phyloP scores from a whole-genome alignment of 53 echinoderm and acorn worm species.

The Crossaster papposus region DNA sequence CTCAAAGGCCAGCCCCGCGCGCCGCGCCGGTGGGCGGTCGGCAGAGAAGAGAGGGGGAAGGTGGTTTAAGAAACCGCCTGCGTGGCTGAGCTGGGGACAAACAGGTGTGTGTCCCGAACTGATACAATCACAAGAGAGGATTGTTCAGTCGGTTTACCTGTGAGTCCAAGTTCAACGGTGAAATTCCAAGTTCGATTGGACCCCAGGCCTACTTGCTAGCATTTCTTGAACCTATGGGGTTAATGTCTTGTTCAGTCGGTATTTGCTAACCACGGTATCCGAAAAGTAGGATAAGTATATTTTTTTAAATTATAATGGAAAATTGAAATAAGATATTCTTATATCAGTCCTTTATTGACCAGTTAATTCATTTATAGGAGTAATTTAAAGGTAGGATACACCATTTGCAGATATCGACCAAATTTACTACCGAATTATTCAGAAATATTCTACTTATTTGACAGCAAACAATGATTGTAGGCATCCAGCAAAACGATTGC shows the following conservation, averaged over 20 bases:
- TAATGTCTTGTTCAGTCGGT: neutral
- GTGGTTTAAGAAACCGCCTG: neutral
- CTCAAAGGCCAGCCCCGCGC: constrained; percentile 19
- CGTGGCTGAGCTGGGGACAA: neutral
- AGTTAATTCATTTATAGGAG: too few species aligned
- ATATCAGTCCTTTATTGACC: too few species aligned
- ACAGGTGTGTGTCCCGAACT: constrained; percentile 31
- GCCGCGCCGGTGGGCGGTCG: constrained; percentile 27
- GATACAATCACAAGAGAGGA: constrained; percentile 32
- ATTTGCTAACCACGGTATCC: neutral
- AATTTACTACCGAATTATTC: too few species aligned
- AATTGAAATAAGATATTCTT: too few species aligned
- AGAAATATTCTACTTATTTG: too few species aligned
- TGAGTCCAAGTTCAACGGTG: neutral
- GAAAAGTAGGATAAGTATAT: too few species aligned
- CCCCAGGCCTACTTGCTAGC: neutral
- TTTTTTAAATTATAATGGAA: too few species aligned
- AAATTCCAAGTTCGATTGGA: neutral
- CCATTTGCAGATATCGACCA: too few species aligned
- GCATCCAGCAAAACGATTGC: too few species aligned
- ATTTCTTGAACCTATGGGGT: neutral
- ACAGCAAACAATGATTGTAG: too few species aligned
- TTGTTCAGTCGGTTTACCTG: constrained; percentile 2
- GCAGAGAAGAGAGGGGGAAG: constrained; percentile 17
- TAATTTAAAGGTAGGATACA: too few species aligned